Evolutionary conservation across 2,113 vertebrate species (phyloP).

Genomic region (Lepus timidus): DNA sequence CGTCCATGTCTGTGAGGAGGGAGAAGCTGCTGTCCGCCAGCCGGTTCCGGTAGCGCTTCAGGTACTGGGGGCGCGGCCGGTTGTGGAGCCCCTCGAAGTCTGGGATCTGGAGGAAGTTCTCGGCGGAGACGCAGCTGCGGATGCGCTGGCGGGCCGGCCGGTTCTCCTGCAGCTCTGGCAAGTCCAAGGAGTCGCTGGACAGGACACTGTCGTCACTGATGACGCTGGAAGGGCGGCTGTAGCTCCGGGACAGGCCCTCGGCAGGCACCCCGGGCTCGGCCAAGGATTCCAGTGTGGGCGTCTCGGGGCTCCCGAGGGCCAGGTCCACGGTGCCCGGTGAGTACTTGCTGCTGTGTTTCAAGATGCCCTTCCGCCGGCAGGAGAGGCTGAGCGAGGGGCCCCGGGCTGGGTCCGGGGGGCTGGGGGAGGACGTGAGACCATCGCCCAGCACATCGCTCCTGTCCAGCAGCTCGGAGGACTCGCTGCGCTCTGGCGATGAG

Average conservation of each 20-base stretch:
- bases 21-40: constrained; percentile 98
- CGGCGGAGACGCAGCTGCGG: constrained; percentile 94
- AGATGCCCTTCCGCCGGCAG: constrained; percentile 94
- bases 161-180: constrained; percentile 92
- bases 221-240: constrained; percentile 95
- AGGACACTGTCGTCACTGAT: constrained; percentile 94
- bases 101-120: constrained; percentile 95
- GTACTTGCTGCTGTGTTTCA: constrained; percentile 97
- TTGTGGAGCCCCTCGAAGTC: constrained; percentile 92
- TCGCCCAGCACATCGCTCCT: constrained; percentile 80
- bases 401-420: constrained; percentile 84
- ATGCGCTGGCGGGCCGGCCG: constrained; percentile 90
- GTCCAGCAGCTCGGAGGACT: constrained; percentile 95
- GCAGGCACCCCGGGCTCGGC: constrained; percentile 87
- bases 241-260: constrained; percentile 93
- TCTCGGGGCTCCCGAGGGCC: constrained; percentile 83
- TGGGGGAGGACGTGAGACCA: constrained; percentile 82
- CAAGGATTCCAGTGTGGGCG: constrained; percentile 87
- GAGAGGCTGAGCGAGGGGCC: constrained; percentile 87
- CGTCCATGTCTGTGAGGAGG: constrained; percentile 95
- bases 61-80: constrained; percentile 90
- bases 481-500: constrained; percentile 97
- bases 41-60: constrained; percentile 92
- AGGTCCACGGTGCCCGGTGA: constrained; percentile 87
- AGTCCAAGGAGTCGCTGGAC: constrained; percentile 92